Percentiles rank a stretch among this genome's conserved stretches.
These are phyloP conservation scores for Scortum barcoo DNA, from an alignment of 2,113 vertebrate genomes.

Conservation along the genomic window DNA sequence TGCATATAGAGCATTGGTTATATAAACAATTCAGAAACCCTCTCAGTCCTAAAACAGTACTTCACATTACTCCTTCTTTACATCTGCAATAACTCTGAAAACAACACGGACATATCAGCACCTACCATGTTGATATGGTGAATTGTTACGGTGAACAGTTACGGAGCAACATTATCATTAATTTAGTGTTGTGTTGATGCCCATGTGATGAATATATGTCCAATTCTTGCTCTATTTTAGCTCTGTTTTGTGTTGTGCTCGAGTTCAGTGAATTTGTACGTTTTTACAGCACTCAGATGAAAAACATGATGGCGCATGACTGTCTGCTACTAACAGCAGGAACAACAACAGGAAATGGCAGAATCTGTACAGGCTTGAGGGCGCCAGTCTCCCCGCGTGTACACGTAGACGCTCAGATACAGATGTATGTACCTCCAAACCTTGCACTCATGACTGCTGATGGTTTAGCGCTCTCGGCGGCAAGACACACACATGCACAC, in stretches of 20 bases:
- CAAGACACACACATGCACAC: conserved; percentile 23
- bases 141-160: not conserved
- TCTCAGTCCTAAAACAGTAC: not conserved
- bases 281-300: not conserved
- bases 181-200: not conserved
- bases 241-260: no score
- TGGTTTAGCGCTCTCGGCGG: conserved; percentile 19
- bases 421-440: conserved; percentile 20
- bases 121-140: no score
- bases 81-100: not conserved
- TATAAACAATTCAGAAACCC: conserved; percentile 9
- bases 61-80: not conserved
- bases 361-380: not conserved
- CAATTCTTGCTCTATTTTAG: not conserved
- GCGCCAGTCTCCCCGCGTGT: not conserved
- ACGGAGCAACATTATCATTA: not conserved
- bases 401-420: not conserved
- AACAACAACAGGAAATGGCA: conserved; percentile 23
- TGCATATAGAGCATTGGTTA: not conserved
- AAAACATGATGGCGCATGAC: not conserved
- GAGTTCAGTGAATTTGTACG: not conserved
- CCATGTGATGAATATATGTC: not conserved
- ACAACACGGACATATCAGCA: not conserved
- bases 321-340: not conserved
- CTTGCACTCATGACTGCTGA: conserved; percentile 15